Conservation (phyloP, 1,140 invertebrate genomes). For the Drosophila murphyi region DNA sequence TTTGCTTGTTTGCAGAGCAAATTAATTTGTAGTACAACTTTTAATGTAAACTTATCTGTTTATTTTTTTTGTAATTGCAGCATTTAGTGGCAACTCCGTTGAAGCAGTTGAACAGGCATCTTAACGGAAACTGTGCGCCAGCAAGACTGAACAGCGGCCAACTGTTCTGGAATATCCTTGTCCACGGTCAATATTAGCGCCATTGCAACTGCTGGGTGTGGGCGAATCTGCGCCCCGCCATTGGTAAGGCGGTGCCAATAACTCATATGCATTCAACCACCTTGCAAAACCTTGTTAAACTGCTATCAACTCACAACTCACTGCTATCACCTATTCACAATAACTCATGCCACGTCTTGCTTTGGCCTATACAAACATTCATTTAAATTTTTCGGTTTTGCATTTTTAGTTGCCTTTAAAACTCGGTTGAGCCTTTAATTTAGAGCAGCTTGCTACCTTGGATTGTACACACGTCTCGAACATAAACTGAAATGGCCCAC, state of each 20-base stretch:
- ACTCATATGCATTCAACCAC: constrained; percentile 8
- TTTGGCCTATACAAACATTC: constrained; percentile 31
- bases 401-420: constrained; percentile 20
- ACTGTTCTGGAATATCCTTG: constrained; percentile 71
- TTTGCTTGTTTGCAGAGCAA: constrained; percentile 19
- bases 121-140: neutral
- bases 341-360: constrained; percentile 51
- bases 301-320: constrained; percentile 16
- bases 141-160: constrained; percentile 42
- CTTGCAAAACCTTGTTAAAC: too few relatives aligned
- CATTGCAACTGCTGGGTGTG: constrained; percentile 84
- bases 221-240: constrained; percentile 85
- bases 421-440: neutral
- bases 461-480: neutral
- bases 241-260: constrained; percentile 72
- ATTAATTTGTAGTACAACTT: constrained; percentile 39
- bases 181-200: constrained; percentile 84
- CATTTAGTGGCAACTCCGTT: neutral
- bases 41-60: constrained; percentile 23
- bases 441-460: constrained; percentile 5
- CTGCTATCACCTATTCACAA: constrained; percentile 19
- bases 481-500: constrained; percentile 47
- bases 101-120: neutral
- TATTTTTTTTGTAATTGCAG: constrained; percentile 43
- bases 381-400: constrained; percentile 28